Evolutionary conservation across 2,888 invertebrate genomes (phyloP).

Genomic region (Hydropsyche betteni): DNA sequence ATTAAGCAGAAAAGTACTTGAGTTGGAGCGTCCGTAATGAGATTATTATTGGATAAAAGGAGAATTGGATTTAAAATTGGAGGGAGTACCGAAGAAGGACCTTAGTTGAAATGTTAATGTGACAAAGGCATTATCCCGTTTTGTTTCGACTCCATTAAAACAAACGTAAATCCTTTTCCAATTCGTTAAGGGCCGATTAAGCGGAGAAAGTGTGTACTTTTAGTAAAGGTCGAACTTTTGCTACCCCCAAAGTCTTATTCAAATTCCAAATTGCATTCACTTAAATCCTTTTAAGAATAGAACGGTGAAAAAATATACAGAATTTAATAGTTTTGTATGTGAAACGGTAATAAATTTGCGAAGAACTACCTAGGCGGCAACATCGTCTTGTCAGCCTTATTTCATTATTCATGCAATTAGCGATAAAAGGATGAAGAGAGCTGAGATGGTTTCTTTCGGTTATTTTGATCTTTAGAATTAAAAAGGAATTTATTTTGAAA

Average conservation of each 20-base stretch:
- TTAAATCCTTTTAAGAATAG: neutral
- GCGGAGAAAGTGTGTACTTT: too few relatives aligned
- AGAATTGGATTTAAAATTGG: neutral
- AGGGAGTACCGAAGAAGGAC: neutral
- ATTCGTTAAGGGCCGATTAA: slow-evolving; percentile 21
- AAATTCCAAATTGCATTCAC: neutral
- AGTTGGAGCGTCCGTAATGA: slow-evolving; percentile 19
- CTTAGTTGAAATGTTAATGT: slow-evolving; percentile 22
- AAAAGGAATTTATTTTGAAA: neutral
- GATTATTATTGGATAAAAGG: slow-evolving; percentile 29
- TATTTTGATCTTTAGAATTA: neutral
- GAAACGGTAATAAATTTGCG: slow-evolving; percentile 3
- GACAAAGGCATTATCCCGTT: slow-evolving; percentile 25
- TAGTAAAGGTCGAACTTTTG: too few relatives aligned
- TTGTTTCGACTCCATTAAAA: slow-evolving; percentile 21
- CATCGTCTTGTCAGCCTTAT: slow-evolving; percentile 15
- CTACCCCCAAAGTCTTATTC: too few relatives aligned
- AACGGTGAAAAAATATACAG: neutral
- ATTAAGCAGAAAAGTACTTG: slow-evolving; percentile 19
- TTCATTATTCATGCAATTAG: slow-evolving; percentile 23
- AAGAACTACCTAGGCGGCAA: neutral
- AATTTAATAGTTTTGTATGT: neutral
- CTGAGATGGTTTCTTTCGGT: neutral
- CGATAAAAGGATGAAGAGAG: slow-evolving; percentile 17
- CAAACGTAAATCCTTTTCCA: slow-evolving; percentile 29